phyloP scores from a whole-genome alignment of 2,797 vertebrate species.

The Morus bassanus region DNA sequence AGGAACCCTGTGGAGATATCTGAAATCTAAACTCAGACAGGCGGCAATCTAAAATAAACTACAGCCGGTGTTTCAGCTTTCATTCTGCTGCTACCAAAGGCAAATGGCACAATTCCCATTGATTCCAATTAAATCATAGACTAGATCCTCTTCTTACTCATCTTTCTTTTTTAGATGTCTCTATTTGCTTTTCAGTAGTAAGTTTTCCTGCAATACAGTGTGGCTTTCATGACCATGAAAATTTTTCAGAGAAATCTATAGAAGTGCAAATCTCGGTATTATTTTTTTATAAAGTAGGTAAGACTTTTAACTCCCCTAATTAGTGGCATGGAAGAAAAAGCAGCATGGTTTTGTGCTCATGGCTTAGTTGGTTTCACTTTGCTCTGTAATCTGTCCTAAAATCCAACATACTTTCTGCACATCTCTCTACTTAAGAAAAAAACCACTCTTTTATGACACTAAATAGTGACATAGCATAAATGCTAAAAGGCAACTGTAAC shows the following conservation, averaged over 20 bases:
- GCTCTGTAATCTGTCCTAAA: not conserved
- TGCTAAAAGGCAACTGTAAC: not conserved
- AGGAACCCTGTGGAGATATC: conserved; percentile 3
- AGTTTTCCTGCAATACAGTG: not conserved
- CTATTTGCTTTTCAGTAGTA: not conserved
- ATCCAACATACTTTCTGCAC: not conserved
- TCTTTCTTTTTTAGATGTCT: not conserved
- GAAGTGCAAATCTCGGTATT: not conserved
- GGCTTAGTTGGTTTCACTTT: not conserved
- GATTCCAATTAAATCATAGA: conserved; percentile 35
- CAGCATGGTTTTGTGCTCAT: not conserved
- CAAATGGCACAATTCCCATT: conserved; percentile 49
- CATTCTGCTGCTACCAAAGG: conserved; percentile 40
- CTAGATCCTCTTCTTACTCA: conserved; percentile 15
- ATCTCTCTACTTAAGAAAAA: not conserved
- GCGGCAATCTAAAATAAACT: conserved; percentile 52
- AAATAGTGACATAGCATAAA: not conserved
- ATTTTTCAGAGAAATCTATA: not conserved
- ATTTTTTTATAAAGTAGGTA: not conserved
- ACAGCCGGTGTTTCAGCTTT: conserved; percentile 35
- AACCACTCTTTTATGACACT: not conserved
- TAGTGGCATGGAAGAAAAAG: not conserved
- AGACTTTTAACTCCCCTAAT: not conserved
- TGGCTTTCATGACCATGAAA: not conserved
- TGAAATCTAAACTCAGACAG: conserved; percentile 29